A percentile compares a stretch with the other conserved stretches of the same genome.
phyloP scores from a whole-genome alignment of 1,140 invertebrate genomes.

The Panonychus citri region DNA sequence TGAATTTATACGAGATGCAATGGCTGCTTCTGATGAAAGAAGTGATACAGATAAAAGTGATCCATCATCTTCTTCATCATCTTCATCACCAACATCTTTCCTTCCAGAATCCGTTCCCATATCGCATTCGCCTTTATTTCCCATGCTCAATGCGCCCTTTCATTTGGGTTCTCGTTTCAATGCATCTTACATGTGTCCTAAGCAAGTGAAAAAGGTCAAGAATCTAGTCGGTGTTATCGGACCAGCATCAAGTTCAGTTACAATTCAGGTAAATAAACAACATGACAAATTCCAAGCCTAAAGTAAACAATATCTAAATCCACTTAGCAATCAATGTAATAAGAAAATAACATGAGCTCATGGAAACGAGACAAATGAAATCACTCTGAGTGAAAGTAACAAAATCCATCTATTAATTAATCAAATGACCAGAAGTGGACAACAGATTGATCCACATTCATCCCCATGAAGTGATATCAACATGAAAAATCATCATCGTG shows the following conservation, averaged over 20 bases:
- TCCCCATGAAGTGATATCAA: too few relatives aligned
- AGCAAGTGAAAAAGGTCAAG: slow-evolving; percentile 23
- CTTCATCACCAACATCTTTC: neutral
- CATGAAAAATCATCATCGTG: too few relatives aligned
- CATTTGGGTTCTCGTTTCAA: slow-evolving; percentile 1
- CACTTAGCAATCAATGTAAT: too few relatives aligned
- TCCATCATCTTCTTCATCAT: neutral
- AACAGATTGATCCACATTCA: too few relatives aligned
- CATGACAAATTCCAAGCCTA: too few relatives aligned
- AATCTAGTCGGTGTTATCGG: slow-evolving; percentile 42
- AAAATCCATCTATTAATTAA: too few relatives aligned
- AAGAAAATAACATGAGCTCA: too few relatives aligned
- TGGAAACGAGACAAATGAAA: too few relatives aligned
- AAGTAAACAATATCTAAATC: too few relatives aligned
- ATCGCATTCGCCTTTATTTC: slow-evolving; percentile 2
- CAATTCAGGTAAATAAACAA: slow-evolving; percentile 28
- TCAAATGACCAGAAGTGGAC: too few relatives aligned
- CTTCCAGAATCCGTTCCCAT: neutral
- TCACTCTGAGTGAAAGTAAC: too few relatives aligned
- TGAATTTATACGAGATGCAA: slow-evolving; percentile 45
- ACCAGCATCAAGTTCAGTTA: slow-evolving; percentile 39
- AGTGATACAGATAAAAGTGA: slow-evolving; percentile 1
- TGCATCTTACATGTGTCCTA: slow-evolving; percentile 12
- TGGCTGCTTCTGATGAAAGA: slow-evolving; percentile 23
- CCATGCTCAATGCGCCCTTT: neutral